phyloP scores from a whole-genome alignment of 2,888 invertebrate species.

The Heliconius aoede region DNA sequence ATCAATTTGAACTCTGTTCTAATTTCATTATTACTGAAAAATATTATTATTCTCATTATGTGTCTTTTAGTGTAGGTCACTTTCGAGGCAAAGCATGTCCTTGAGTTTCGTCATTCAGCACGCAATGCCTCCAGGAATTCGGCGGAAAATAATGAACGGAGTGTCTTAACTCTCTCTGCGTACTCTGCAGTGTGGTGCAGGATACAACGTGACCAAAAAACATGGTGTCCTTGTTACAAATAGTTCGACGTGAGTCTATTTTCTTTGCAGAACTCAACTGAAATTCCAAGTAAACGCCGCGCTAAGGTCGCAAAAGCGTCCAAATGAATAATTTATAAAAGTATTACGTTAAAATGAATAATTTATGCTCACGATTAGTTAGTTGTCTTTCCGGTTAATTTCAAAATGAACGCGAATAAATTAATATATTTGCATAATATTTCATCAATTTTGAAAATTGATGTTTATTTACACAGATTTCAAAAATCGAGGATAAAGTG shows the following conservation, averaged over 20 bases:
- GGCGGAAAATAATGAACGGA: neutral
- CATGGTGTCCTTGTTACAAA: neutral
- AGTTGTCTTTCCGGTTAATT: constrained; percentile 11
- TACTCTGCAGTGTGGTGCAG: neutral
- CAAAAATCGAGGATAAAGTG: too few species aligned
- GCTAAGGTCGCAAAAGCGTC: constrained; percentile 9
- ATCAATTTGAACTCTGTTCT: too few species aligned
- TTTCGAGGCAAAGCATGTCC: too few species aligned
- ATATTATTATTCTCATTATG: too few species aligned
- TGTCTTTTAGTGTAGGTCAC: too few species aligned
- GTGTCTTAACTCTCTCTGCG: neutral
- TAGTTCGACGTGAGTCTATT: neutral
- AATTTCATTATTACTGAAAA: too few species aligned
- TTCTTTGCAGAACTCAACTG: neutral
- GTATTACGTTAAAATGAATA: constrained; percentile 14
- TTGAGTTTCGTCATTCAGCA: too few species aligned
- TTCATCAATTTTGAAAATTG: too few species aligned
- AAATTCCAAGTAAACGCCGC: constrained; percentile 11
- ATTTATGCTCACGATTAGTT: constrained; percentile 23
- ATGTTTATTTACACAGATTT: too few species aligned
- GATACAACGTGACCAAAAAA: neutral
- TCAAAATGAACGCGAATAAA: constrained; percentile 19
- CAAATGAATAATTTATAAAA: constrained; percentile 28
- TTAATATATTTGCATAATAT: too few species aligned
- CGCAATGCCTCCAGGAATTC: too few species aligned